Evolutionary conservation across 2,113 vertebrate species (phyloP).

Genomic region (Clupea harengus): DNA sequence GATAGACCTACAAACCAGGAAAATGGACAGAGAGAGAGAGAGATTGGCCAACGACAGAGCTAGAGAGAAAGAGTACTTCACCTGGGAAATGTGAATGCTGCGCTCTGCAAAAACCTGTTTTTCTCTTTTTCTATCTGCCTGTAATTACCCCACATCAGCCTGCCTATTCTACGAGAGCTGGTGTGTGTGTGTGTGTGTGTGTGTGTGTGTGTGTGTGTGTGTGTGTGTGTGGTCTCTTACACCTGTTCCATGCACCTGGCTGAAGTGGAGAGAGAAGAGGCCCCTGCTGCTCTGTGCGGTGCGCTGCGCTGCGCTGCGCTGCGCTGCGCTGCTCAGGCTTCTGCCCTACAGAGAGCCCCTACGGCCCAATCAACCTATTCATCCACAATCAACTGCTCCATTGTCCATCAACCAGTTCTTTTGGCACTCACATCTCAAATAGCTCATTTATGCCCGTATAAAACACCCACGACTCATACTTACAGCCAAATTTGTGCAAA

Average conservation of each 20-base stretch:
- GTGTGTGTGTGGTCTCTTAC: not conserved
- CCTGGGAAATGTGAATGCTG: slow-evolving; percentile 1
- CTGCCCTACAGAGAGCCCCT: not conserved
- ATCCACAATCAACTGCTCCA: not conserved
- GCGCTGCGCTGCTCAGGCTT: no score
- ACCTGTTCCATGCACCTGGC: not conserved
- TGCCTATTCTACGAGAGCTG: not conserved
- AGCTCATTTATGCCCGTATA: not conserved
- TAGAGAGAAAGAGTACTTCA: not conserved
- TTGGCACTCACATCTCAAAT: not conserved
- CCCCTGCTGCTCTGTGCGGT: not conserved
- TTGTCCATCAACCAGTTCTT: not conserved
- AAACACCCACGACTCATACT: not conserved
- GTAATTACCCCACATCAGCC: not conserved
- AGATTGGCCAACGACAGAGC: not conserved
- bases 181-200: not conserved
- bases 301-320: no score
- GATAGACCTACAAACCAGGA: not conserved
- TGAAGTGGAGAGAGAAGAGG: not conserved
- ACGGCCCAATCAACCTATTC: not conserved
- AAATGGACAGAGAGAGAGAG: not conserved
- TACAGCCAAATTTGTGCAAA: no score
- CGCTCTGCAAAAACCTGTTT: not conserved
- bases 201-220: not conserved
- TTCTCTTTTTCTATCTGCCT: not conserved